phyloP scores from a whole-genome alignment of 2,797 vertebrate species.

The Acrossocheilus fasciatus region DNA sequence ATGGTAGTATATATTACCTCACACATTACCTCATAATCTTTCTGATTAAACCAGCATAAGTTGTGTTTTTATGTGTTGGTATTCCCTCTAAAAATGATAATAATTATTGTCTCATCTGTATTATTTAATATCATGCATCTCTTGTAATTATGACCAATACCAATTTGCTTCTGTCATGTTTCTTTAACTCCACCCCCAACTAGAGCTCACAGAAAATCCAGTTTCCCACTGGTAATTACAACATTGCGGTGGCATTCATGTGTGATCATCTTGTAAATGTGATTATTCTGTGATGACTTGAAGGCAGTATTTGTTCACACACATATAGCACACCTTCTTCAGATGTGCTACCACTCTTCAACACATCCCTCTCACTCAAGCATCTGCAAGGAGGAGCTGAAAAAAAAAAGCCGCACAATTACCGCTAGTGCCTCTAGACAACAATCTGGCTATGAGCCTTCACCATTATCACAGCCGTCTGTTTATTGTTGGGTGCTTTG shows the following conservation, averaged over 20 bases:
- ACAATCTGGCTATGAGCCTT: conserved; percentile 34
- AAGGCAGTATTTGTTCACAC: conserved; percentile 19
- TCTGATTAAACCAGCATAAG: neutral
- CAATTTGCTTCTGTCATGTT: neutral
- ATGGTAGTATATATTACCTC: neutral
- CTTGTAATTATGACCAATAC: neutral
- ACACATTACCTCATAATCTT: neutral
- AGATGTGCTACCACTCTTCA: conserved; percentile 19
- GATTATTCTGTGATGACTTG: conserved; percentile 16
- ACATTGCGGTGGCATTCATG: neutral
- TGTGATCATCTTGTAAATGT: conserved; percentile 4
- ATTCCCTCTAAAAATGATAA: neutral
- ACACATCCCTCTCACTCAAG: conserved; percentile 35
- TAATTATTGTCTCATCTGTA: neutral
- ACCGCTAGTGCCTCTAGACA: conserved; percentile 18
- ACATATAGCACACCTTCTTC: conserved; percentile 3
- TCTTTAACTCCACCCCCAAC: neutral
- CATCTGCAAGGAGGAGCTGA: conserved; percentile 41
- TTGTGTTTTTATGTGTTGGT: neutral
- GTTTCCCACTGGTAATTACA: conserved; percentile 2
- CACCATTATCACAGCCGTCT: conserved; percentile 19
- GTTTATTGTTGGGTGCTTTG: conserved; percentile 10
- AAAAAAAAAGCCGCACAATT: neutral
- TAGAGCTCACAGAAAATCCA: neutral
- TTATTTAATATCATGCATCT: neutral